Conservation (phyloP, 2,113 vertebrate genomes). For the Arvicanthis niloticus region DNA sequence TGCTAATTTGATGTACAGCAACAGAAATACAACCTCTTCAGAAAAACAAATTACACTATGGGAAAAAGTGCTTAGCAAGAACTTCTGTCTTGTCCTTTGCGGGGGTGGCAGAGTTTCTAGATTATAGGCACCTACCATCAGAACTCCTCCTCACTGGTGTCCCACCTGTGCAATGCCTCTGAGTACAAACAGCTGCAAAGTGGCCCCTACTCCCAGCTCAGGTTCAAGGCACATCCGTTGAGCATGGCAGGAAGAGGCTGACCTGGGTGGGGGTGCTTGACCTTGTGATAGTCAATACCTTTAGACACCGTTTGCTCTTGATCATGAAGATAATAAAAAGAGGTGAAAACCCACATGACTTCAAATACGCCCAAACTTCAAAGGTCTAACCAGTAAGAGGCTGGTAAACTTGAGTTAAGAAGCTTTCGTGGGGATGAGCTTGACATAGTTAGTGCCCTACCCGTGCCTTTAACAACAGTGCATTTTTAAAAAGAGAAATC, state of each 20-base stretch:
- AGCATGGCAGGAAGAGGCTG: neutral
- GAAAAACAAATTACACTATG: constrained; percentile 69
- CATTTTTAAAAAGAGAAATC: constrained; percentile 24
- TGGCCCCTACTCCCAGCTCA: neutral
- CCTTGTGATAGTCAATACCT: neutral
- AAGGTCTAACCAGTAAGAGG: constrained; percentile 54
- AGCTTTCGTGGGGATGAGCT: constrained; percentile 60
- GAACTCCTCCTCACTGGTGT: neutral
- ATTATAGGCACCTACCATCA: neutral
- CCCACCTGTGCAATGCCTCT: neutral
- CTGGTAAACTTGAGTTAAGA: constrained; percentile 67
- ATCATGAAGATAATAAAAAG: constrained; percentile 68
- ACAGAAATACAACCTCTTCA: constrained; percentile 42
- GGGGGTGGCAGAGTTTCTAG: constrained; percentile 49
- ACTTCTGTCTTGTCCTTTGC: constrained; percentile 50
- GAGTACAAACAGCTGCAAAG: neutral
- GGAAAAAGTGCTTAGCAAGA: constrained; percentile 73
- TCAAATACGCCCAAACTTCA: constrained; percentile 70
- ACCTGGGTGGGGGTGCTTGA: neutral
- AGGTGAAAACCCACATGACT: constrained; percentile 73
- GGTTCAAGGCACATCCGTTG: neutral
- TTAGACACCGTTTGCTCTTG: constrained; percentile 6
- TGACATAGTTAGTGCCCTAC: constrained; percentile 42
- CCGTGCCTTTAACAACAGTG: constrained; percentile 54
- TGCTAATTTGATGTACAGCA: constrained; percentile 58